Evolutionary conservation across 2,888 invertebrate species (phyloP).

Genomic region (Tribolium freemani): DNA sequence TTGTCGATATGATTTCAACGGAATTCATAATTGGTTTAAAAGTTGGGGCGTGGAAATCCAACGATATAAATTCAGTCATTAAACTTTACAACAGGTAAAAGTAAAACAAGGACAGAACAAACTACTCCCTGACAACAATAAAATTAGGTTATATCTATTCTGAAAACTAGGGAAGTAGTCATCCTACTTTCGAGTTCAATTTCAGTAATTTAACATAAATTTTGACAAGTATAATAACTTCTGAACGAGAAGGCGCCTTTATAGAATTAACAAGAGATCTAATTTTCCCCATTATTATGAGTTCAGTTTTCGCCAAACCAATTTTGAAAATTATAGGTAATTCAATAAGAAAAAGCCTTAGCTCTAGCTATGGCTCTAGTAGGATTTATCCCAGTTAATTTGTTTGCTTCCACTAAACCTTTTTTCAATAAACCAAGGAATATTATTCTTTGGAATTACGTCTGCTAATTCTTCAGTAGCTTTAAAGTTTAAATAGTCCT

Average conservation of each 20-base stretch:
- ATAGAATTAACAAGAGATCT: background rate
- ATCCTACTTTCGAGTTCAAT: constrained; percentile 13
- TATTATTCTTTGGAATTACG: no score
- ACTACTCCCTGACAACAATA: constrained; percentile 18
- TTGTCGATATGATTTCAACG: constrained; percentile 30
- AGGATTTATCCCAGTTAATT: no score
- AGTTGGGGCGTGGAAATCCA: constrained; percentile 28
- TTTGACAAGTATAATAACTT: background rate
- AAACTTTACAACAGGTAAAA: constrained; percentile 35
- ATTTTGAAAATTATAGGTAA: no score
- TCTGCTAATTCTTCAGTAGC: no score
- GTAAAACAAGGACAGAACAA: constrained; percentile 26
- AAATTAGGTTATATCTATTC: constrained; percentile 18
- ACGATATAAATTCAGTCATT: constrained; percentile 27
- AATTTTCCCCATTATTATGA: background rate
- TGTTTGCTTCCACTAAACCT: no score
- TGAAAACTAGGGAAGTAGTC: constrained; percentile 16
- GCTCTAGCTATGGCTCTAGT: no score
- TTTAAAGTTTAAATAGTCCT: no score
- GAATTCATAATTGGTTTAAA: constrained; percentile 37
- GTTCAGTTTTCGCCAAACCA: no score
- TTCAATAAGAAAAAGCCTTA: no score
- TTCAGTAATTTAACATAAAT: background rate
- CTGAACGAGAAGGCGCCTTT: background rate
- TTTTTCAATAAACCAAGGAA: no score